phyloP scores from a whole-genome alignment of 2,113 vertebrate genomes.

The Ornithorhynchus anatinus region DNA sequence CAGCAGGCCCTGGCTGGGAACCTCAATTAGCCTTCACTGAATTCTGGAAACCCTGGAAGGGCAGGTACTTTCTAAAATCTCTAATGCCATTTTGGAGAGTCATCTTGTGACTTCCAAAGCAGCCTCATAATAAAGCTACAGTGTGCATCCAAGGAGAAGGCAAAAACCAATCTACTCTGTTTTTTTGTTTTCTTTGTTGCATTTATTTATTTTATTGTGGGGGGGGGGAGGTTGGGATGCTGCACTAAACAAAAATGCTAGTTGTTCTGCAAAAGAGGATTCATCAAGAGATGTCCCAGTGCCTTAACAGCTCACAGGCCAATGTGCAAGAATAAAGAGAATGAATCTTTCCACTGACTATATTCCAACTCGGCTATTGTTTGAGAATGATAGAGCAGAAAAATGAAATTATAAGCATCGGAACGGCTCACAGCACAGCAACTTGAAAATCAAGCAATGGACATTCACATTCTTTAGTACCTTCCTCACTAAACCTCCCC shows the following conservation, averaged over 20 bases:
- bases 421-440: not conserved
- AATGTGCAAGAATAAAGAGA: not conserved
- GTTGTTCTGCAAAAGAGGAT: not conserved
- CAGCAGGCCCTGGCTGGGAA: not conserved
- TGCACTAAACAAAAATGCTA: not conserved
- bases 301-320: not conserved
- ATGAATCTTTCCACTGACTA: not conserved
- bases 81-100: not conserved
- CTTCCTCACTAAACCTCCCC: not conserved
- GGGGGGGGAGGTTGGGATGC: too few species aligned
- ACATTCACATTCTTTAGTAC: accelerated
- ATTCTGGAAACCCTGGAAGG: not conserved
- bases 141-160: not conserved
- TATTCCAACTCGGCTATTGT: not conserved
- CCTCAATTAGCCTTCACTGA: not conserved
- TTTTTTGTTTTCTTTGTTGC: too few species aligned
- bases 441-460: accelerated
- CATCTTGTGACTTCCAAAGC: not conserved
- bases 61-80: not conserved
- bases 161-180: too few species aligned
- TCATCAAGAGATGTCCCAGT: not conserved
- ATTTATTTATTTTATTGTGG: too few species aligned
- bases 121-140: not conserved
- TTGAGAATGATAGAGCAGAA: accelerated
- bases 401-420: accelerated